A percentile compares a stretch with the other conserved stretches of the same genome.
These are phyloP conservation scores for Trachymyrmex septentrionalis DNA, from an alignment of 1,140 invertebrate species.

Conservation along the genomic window DNA sequence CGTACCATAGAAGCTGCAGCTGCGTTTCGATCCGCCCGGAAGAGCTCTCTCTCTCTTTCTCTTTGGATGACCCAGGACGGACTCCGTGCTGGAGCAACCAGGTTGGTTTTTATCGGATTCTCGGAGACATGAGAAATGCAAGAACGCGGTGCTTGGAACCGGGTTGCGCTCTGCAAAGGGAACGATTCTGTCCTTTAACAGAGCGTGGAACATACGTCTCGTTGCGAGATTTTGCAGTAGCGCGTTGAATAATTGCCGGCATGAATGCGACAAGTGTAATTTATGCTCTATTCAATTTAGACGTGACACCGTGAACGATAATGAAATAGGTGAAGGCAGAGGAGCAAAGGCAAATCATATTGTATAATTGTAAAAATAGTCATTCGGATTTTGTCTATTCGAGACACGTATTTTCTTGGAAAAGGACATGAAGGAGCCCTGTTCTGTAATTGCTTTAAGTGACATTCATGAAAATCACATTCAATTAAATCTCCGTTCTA, in stretches of 20 bases:
- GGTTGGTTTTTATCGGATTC: conserved; percentile 54
- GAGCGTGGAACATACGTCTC: neutral
- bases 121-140: neutral
- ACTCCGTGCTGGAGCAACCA: conserved; percentile 35
- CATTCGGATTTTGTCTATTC: neutral
- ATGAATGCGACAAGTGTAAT: conserved; percentile 38
- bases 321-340: neutral
- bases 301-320: neutral
- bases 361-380: neutral
- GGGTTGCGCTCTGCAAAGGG: neutral
- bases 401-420: neutral
- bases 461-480: neutral
- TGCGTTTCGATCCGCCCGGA: conserved; percentile 42
- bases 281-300: conserved; percentile 44
- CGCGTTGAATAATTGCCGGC: conserved; percentile 33
- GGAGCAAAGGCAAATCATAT: neutral
- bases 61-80: conserved; percentile 53
- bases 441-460: neutral
- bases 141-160: neutral
- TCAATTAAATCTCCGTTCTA: neutral
- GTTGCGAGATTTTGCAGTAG: neutral
- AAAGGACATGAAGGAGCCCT: neutral
- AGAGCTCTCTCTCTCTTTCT: conserved; percentile 8
- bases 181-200: conserved; percentile 10
- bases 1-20: conserved; percentile 33